Evolutionary conservation across 64 coral and sea anemone species (phyloP).

Genomic region (Pachyseris speciosa): DNA sequence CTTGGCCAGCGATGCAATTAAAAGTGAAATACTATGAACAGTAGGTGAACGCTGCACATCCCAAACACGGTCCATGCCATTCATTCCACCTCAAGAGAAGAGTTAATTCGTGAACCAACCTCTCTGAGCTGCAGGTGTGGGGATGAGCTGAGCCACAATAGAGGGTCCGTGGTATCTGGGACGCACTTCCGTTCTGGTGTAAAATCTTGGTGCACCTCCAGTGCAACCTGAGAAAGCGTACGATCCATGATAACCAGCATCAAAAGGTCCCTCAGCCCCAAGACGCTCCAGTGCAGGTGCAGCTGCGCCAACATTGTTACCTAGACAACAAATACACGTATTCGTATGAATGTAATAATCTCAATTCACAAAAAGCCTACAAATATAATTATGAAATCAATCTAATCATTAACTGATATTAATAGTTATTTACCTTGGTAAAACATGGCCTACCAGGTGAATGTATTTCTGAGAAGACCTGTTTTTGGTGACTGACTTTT

Average conservation of each 20-base stretch:
- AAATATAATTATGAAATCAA: no score
- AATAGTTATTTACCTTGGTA: no score
- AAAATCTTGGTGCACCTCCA: conserved; percentile 69
- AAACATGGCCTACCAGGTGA: no score
- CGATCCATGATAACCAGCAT: conserved; percentile 77
- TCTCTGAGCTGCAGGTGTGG: conserved; percentile 92
- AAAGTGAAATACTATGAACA: no score
- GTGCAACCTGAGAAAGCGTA: conserved; percentile 94
- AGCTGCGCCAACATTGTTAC: conserved; percentile 61
- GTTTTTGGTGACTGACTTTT: no score
- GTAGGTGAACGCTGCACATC: no score
- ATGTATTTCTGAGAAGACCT: no score
- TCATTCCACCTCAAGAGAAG: no score
- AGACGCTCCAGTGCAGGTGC: conserved; percentile 77
- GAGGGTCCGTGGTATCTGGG: conserved; percentile 87
- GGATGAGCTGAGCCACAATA: conserved; percentile 87
- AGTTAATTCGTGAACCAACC: conserved; percentile 42
- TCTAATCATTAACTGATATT: no score
- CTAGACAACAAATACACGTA: conserved; percentile 6
- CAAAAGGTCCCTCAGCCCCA: conserved; percentile 78
- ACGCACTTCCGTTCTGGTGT: conserved; percentile 81
- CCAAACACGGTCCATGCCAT: no score
- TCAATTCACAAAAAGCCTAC: no score
- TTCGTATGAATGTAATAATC: background rate
- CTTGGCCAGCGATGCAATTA: no score